Conservation (phyloP, 2,888 invertebrate genomes). For the Copidosoma aretas region DNA sequence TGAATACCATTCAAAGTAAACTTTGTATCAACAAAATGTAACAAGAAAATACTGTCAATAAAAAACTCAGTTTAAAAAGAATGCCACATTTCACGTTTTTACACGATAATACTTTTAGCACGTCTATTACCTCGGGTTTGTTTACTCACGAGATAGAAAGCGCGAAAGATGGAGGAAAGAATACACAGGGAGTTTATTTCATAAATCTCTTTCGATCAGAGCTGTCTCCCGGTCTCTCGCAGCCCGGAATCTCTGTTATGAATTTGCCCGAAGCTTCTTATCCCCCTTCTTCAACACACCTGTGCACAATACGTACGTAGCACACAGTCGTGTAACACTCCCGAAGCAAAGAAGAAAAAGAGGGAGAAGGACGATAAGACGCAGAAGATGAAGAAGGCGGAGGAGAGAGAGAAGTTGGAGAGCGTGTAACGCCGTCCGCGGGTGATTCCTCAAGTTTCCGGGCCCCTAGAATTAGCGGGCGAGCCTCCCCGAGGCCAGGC, state of each 20-base stretch:
- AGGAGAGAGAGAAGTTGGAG: too few species aligned
- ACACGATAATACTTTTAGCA: too few species aligned
- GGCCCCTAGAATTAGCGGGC: conserved; percentile 55
- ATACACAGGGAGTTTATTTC: conserved; percentile 13
- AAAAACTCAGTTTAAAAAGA: too few species aligned
- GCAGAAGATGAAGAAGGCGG: too few species aligned
- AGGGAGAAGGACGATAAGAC: too few species aligned
- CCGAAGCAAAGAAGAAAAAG: too few species aligned
- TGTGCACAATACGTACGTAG: too few species aligned
- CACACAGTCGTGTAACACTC: too few species aligned
- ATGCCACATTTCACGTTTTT: too few species aligned
- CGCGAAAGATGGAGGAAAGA: background rate
- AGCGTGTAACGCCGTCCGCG: conserved; percentile 24
- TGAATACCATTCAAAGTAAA: too few species aligned
- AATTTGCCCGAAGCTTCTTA: conserved; percentile 35
- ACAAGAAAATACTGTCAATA: too few species aligned
- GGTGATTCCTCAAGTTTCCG: conserved; percentile 52
- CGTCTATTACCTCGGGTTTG: background rate
- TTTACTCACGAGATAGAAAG: background rate
- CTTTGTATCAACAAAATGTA: too few species aligned
- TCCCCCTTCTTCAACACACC: background rate
- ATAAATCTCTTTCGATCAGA: conserved; percentile 37
- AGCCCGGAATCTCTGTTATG: conserved; percentile 28
- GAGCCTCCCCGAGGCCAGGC: conserved; percentile 10
- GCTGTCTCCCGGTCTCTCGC: conserved; percentile 16